A percentile compares a stretch with the other conserved stretches of the same genome.
These are phyloP conservation scores for Lamellibrachia columna DNA, from an alignment of 2,888 invertebrate species.

Conservation along the genomic window DNA sequence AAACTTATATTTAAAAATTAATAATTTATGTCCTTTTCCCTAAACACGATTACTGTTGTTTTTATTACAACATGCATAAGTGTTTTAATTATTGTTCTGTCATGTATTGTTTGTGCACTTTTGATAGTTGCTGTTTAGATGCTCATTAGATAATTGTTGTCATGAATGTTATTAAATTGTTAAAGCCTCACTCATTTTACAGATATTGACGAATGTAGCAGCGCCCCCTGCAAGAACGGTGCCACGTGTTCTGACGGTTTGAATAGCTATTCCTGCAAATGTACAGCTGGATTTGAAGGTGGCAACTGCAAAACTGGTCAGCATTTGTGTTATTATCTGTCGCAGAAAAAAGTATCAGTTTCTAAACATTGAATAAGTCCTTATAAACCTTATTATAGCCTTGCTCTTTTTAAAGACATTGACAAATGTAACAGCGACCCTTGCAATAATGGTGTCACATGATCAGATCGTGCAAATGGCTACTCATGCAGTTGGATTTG, in stretches of 20 bases:
- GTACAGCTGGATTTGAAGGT: background rate
- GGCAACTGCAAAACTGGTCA: background rate
- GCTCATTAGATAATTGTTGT: background rate
- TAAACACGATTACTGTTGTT: too few relatives aligned
- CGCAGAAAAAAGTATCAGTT: too few relatives aligned
- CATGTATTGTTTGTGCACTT: background rate
- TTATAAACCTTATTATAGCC: too few relatives aligned
- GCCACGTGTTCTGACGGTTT: background rate
- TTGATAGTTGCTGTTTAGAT: background rate
- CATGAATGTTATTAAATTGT: background rate
- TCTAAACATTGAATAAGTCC: too few relatives aligned
- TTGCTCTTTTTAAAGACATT: too few relatives aligned
- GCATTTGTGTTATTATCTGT: background rate
- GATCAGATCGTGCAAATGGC: background rate
- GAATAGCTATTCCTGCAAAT: background rate
- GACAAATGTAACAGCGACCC: background rate
- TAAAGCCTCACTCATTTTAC: background rate
- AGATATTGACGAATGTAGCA: background rate
- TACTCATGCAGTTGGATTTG: background rate
- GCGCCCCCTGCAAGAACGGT: background rate
- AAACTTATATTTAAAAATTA: background rate
- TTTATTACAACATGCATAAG: too few relatives aligned
- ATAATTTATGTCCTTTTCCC: too few relatives aligned
- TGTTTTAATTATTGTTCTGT: too few relatives aligned
- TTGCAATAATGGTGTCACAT: background rate